These are phyloP conservation scores for Siniperca chuatsi DNA, from an alignment of 2,113 vertebrate species.

Conservation along the genomic window DNA sequence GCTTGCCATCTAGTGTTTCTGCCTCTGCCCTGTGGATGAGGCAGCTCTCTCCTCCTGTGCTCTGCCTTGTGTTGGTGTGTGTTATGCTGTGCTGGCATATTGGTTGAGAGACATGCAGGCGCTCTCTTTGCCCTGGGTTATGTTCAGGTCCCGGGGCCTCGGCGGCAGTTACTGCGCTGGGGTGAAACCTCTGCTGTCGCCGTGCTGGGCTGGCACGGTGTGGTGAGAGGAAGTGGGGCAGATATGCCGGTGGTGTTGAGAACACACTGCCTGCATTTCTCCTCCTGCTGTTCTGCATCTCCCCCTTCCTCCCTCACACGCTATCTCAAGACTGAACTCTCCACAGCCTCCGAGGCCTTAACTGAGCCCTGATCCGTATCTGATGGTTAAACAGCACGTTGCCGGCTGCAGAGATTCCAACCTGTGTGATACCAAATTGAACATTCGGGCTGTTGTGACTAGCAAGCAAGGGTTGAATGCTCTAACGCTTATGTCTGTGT, in stretches of 20 bases:
- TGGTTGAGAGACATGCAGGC: constrained; percentile 6
- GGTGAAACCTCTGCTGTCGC: constrained; percentile 42
- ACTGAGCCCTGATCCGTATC: constrained; percentile 66
- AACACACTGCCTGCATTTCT: constrained; percentile 29
- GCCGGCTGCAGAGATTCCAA: constrained; percentile 45
- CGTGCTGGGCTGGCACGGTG: neutral
- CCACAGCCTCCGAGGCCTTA: constrained; percentile 60
- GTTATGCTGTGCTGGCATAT: constrained; percentile 40
- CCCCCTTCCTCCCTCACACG: neutral
- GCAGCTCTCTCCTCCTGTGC: constrained; percentile 11
- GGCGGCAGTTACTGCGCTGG: constrained; percentile 20
- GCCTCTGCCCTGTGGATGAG: constrained; percentile 46
- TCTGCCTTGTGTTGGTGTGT: constrained; percentile 27
- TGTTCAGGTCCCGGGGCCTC: constrained; percentile 38
- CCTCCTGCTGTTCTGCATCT: constrained; percentile 32
- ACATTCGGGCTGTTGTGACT: constrained; percentile 55
- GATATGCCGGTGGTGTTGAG: constrained; percentile 23
- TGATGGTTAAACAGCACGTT: constrained; percentile 65
- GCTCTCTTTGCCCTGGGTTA: constrained; percentile 42
- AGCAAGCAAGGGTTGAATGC: constrained; percentile 43
- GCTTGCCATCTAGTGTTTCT: constrained; percentile 49
- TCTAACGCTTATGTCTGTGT: constrained; percentile 8
- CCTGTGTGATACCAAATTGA: constrained; percentile 60
- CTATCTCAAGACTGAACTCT: constrained; percentile 51
- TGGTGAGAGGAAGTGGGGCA: constrained; percentile 50